Conservation (phyloP, 1,140 invertebrate species). For the Epicauta chinensis region DNA sequence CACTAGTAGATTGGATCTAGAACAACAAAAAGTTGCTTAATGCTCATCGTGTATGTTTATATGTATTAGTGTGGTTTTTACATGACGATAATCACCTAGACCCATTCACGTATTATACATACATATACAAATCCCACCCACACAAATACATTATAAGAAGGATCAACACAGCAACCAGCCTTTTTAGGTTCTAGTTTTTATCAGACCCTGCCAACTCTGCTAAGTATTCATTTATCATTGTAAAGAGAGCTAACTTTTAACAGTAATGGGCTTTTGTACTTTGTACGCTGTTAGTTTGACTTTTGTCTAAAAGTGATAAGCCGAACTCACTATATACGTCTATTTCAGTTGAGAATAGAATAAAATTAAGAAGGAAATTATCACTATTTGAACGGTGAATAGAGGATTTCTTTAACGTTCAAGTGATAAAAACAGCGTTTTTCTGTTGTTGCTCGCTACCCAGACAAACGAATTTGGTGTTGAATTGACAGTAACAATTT, state of each 20-base stretch:
- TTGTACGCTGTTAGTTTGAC: conserved; percentile 16
- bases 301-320: conserved; percentile 16
- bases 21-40: conserved; percentile 16
- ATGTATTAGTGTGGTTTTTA: conserved; percentile 14
- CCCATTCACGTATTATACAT: conserved; percentile 2
- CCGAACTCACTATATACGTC: background rate
- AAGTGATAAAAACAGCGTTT: too few species aligned
- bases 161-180: conserved; percentile 3
- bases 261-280: conserved; percentile 18
- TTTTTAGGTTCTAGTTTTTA: conserved; percentile 19
- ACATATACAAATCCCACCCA: too few species aligned
- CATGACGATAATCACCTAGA: conserved; percentile 11
- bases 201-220: conserved; percentile 15
- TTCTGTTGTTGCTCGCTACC: too few species aligned
- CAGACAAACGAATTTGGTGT: too few species aligned
- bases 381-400: too few species aligned
- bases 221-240: conserved; percentile 20
- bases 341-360: conserved; percentile 5
- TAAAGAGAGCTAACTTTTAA: conserved; percentile 13
- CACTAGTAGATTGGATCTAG: conserved; percentile 4
- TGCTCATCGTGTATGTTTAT: background rate
- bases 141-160: background rate
- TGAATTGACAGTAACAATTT: too few species aligned
- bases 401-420: too few species aligned
- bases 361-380: background rate